A percentile compares a stretch with the other conserved stretches of the same genome.
phyloP scores from a whole-genome alignment of 1,140 invertebrate genomes.

The Drosophila subpulchrella region DNA sequence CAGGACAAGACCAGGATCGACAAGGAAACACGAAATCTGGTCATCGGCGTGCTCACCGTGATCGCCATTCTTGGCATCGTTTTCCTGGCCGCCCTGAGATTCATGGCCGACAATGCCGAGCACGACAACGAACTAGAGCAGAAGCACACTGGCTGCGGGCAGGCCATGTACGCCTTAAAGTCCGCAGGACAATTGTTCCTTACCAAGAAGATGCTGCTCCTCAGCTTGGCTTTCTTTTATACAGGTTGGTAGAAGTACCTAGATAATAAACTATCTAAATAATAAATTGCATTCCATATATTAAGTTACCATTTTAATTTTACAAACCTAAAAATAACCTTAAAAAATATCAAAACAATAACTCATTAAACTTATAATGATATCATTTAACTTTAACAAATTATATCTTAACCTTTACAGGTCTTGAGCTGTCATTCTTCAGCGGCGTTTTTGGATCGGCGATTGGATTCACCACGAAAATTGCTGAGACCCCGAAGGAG shows the following conservation, averaged over 20 bases:
- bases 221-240: constrained; percentile 95
- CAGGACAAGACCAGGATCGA: constrained; percentile 90
- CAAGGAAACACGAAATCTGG: constrained; percentile 87
- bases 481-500: constrained; percentile 92
- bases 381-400: neutral
- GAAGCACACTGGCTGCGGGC: constrained; percentile 85
- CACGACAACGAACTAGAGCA: constrained; percentile 86
- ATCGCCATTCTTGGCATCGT: constrained; percentile 89
- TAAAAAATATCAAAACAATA: too few relatives aligned
- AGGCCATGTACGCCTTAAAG: constrained; percentile 89
- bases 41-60: constrained; percentile 90
- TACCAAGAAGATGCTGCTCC: constrained; percentile 93
- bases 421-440: constrained; percentile 96
- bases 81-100: constrained; percentile 88
- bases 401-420: constrained; percentile 89
- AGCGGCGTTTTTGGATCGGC: constrained; percentile 97
- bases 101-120: constrained; percentile 86
- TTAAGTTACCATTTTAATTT: too few relatives aligned
- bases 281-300: too few relatives aligned
- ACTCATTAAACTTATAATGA: neutral
- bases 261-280: too few relatives aligned
- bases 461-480: constrained; percentile 92
- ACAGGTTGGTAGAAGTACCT: constrained; percentile 85
- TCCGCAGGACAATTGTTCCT: constrained; percentile 91
- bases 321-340: neutral